phyloP scores from a whole-genome alignment of 2,888 invertebrate species.

The Zaprionus obscuricornis region DNA sequence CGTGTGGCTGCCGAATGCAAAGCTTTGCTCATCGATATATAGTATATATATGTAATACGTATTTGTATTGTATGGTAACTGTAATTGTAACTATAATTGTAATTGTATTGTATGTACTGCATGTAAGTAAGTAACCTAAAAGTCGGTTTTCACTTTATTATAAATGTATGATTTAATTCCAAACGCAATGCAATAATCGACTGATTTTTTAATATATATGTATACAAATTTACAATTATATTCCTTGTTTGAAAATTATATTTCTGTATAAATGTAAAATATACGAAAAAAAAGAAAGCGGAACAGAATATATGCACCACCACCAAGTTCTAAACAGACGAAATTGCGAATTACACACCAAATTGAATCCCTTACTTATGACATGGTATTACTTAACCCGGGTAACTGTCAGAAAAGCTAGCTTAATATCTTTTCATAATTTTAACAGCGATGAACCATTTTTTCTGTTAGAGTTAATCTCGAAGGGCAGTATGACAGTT shows the following conservation, averaged over 20 bases:
- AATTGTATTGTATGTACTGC: constrained; percentile 24
- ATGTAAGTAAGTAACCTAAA: constrained; percentile 46
- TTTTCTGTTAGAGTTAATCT: no score
- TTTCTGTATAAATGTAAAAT: neutral
- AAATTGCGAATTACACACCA: no score
- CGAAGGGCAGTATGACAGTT: no score
- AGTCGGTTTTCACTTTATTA: constrained; percentile 39
- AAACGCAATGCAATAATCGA: constrained; percentile 53
- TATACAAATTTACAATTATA: constrained; percentile 5
- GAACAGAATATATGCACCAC: no score
- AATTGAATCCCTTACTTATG: no score
- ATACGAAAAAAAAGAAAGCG: neutral
- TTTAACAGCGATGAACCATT: no score
- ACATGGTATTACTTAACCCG: no score
- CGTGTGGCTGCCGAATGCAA: constrained; percentile 99
- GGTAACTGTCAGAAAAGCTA: no score
- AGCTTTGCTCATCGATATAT: constrained; percentile 78
- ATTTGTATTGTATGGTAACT: no score
- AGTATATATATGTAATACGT: constrained; percentile 18
- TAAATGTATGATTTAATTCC: constrained; percentile 39
- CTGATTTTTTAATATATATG: constrained; percentile 56
- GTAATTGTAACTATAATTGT: no score
- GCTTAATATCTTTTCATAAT: no score
- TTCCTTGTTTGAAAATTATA: neutral
- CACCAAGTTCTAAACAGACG: no score